Conservation (phyloP, 2,888 invertebrate genomes). For the Nysson spinosus region DNA sequence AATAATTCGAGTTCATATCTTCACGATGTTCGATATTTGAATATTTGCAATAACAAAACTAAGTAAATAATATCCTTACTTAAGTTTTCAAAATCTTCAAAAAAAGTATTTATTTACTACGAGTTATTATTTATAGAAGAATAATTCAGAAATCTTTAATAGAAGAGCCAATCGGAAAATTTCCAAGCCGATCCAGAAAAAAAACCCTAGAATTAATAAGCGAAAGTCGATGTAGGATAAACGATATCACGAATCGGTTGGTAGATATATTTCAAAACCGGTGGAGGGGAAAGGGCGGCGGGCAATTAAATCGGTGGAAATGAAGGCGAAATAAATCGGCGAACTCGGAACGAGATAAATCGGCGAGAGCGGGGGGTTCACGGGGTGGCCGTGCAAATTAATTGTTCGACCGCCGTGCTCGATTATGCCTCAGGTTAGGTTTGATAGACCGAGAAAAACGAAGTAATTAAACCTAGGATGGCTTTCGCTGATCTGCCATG, state of each 20-base stretch:
- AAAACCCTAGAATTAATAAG: neutral
- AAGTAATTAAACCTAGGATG: slow-evolving; percentile 26
- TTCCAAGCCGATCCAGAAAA: neutral
- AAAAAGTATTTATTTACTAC: no score
- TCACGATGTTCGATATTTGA: no score
- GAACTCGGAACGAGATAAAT: no score
- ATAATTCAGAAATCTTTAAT: no score
- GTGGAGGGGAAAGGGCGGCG: neutral
- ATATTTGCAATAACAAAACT: no score
- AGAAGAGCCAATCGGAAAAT: neutral
- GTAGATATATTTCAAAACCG: neutral
- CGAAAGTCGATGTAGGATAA: neutral
- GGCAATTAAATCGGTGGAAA: slow-evolving; percentile 24
- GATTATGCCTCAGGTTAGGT: neutral
- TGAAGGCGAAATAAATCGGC: slow-evolving; percentile 18
- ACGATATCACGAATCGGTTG: neutral
- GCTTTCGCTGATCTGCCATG: slow-evolving; percentile 17
- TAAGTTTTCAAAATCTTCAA: no score
- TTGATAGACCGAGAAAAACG: slow-evolving; percentile 18
- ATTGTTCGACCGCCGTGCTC: slow-evolving; percentile 9
- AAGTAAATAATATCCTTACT: no score
- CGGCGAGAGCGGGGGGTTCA: neutral
- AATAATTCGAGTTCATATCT: no score
- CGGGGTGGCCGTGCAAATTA: slow-evolving; percentile 20
- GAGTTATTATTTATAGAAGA: no score